These are phyloP conservation scores for Troglohyphantes excavatus DNA, from an alignment of 2,888 invertebrate species.

Conservation along the genomic window DNA sequence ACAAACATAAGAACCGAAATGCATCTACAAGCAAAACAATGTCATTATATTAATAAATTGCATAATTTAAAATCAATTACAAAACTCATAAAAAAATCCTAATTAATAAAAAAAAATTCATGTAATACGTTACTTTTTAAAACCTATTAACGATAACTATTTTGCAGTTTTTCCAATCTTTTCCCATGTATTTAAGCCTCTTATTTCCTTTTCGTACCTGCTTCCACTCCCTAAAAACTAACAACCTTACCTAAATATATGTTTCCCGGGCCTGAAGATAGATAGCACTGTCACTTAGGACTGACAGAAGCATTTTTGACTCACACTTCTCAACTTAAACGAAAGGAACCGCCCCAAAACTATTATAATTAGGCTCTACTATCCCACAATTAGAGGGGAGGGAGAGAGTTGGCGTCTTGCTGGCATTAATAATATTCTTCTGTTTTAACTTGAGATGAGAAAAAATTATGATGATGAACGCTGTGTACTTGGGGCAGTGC, in stretches of 20 bases:
- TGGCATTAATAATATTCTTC: constrained; percentile 28
- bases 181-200: no score
- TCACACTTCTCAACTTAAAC: constrained; percentile 1
- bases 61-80: no score
- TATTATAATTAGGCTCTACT: constrained; percentile 42
- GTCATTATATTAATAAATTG: no score
- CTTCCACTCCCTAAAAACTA: not conserved
- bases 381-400: constrained; percentile 33
- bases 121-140: no score
- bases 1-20: no score
- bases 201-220: not conserved
- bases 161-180: no score
- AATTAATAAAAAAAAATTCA: no score
- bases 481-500: not conserved
- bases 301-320: constrained; percentile 45
- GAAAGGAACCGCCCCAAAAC: constrained; percentile 17
- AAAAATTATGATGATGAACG: constrained; percentile 60
- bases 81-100: no score
- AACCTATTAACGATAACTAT: no score
- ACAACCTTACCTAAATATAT: no score
- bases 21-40: no score
- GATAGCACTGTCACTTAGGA: not conserved
- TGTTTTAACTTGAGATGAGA: constrained; percentile 18
- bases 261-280: not conserved
- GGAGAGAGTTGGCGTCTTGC: constrained; percentile 35